Percentiles rank a stretch among this genome's conserved stretches.
Evolutionary conservation across 2,113 vertebrate genomes (phyloP).

Genomic region (Syrmaticus mikado): DNA sequence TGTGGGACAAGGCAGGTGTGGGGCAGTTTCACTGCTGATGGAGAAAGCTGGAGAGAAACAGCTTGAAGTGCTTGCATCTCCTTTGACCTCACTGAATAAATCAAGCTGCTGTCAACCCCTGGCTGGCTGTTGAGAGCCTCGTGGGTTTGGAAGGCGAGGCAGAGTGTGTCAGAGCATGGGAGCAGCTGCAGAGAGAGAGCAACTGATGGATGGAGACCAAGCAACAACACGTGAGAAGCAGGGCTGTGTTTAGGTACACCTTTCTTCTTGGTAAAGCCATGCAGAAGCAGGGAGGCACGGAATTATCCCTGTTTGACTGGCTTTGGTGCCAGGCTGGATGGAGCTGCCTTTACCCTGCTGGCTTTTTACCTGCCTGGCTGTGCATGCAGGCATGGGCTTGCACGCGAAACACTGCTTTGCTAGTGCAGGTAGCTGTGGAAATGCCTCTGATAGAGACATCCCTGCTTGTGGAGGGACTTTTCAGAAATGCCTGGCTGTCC

Average conservation of each 20-base stretch:
- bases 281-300: background rate
- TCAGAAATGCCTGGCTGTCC: background rate
- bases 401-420: background rate
- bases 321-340: background rate
- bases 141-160: background rate
- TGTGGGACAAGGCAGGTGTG: fast-evolving
- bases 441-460: background rate
- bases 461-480: background rate
- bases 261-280: background rate
- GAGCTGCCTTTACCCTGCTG: background rate
- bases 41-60: background rate
- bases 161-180: background rate
- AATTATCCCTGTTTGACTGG: background rate
- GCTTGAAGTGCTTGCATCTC: fast-evolving
- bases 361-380: background rate
- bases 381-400: background rate
- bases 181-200: background rate
- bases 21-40: fast-evolving
- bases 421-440: background rate
- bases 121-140: background rate
- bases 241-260: background rate
- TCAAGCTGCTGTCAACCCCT: background rate
- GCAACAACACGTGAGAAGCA: background rate
- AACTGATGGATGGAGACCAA: background rate
- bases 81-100: background rate